phyloP scores from a whole-genome alignment of 2,888 invertebrate genomes.

The Glaucopsyche alexis region DNA sequence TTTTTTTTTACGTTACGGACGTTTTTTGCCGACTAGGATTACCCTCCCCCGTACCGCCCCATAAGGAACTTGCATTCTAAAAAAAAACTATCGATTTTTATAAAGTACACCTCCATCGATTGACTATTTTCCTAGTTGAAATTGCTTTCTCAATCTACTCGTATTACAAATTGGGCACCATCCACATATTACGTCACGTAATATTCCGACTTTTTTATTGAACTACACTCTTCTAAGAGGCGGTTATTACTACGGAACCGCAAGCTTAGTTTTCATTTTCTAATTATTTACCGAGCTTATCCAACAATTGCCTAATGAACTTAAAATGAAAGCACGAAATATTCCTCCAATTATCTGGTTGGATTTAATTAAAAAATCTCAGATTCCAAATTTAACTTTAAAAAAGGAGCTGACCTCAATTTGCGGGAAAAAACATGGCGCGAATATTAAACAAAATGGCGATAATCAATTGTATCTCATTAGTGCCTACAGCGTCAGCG shows the following conservation, averaged over 20 bases:
- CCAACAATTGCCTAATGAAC: conserved; percentile 8
- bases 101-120: too few relatives aligned
- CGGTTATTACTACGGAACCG: background rate
- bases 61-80: too few relatives aligned
- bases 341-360: conserved; percentile 1
- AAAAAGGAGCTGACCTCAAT: conserved; percentile 21
- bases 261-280: background rate
- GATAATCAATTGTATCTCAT: conserved; percentile 39
- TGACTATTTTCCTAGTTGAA: too few relatives aligned
- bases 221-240: background rate
- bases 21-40: too few relatives aligned
- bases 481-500: conserved; percentile 37
- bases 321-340: conserved; percentile 17
- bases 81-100: too few relatives aligned
- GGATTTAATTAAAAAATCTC: conserved; percentile 17
- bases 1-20: too few relatives aligned
- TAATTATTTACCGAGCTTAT: conserved; percentile 6
- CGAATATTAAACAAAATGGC: conserved; percentile 35
- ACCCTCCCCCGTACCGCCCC: too few relatives aligned
- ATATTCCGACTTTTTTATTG: too few relatives aligned
- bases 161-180: too few relatives aligned
- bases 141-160: too few relatives aligned
- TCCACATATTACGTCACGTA: too few relatives aligned
- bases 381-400: conserved; percentile 7
- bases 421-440: conserved; percentile 1